Conservation (phyloP, 1,140 invertebrate genomes). For the Globodera rostochiensis region DNA sequence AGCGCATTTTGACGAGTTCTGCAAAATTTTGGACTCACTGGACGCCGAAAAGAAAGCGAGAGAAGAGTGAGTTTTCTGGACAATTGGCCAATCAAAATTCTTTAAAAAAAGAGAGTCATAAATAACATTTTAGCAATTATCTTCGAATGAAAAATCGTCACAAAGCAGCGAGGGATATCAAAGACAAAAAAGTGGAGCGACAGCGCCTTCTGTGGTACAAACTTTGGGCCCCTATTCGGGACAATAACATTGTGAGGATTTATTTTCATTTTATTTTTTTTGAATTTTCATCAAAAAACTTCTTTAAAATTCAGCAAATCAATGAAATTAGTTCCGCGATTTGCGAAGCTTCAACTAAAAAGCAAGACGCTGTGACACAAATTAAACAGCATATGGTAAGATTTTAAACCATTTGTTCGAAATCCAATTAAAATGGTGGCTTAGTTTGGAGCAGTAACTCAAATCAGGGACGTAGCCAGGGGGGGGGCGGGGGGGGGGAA, state of each 20-base stretch:
- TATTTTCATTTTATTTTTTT: neutral
- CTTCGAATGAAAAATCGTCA: constrained; percentile 16
- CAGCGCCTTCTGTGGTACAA: constrained; percentile 31
- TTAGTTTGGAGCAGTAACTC: neutral
- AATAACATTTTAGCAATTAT: constrained; percentile 24
- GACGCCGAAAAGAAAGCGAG: constrained; percentile 21
- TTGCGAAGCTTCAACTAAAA: neutral
- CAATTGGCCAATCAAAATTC: neutral
- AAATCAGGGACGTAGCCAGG: no score
- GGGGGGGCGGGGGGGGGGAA: no score
- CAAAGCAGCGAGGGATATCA: constrained; percentile 23
- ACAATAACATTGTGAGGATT: constrained; percentile 6
- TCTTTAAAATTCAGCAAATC: constrained; percentile 11
- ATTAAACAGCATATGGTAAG: neutral
- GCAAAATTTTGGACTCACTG: constrained; percentile 5
- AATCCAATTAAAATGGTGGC: neutral
- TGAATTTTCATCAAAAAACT: neutral
- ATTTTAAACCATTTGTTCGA: neutral
- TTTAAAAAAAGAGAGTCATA: neutral
- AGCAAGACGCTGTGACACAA: neutral
- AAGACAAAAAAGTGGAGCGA: neutral
- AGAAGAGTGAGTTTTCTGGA: constrained; percentile 24
- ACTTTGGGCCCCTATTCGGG: constrained; percentile 30
- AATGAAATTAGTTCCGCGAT: neutral
- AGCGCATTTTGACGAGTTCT: constrained; percentile 28